Percentiles rank a stretch among this genome's conserved stretches.
These are phyloP conservation scores for Corythoichthys intestinalis DNA, from an alignment of 2,113 vertebrate genomes.

Conservation along the genomic window DNA sequence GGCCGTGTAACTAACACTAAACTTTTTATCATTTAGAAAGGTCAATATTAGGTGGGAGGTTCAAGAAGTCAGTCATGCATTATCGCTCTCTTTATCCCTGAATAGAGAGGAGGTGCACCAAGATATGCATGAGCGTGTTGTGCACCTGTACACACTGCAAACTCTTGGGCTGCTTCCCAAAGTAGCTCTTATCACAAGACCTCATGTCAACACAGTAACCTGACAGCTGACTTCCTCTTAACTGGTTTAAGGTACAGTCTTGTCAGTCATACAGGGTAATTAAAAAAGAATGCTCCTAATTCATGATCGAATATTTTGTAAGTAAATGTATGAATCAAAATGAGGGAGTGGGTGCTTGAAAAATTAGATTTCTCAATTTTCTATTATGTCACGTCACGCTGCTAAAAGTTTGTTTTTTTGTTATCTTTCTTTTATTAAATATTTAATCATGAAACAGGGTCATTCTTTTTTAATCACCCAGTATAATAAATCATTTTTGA, in stretches of 20 bases:
- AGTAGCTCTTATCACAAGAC: constrained; percentile 48
- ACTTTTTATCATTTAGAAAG: constrained; percentile 2
- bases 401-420: too few species aligned
- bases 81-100: constrained; percentile 40
- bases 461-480: too few species aligned
- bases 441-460: too few species aligned
- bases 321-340: too few species aligned
- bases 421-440: too few species aligned
- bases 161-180: constrained; percentile 37
- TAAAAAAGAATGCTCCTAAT: too few species aligned
- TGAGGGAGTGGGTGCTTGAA: too few species aligned
- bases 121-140: constrained; percentile 47
- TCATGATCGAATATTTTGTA: too few species aligned
- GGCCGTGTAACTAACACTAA: too few species aligned
- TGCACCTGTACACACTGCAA: constrained; percentile 45
- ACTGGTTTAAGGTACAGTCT: constrained; percentile 47
- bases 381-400: too few species aligned
- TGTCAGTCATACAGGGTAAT: constrained; percentile 15
- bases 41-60: constrained; percentile 34
- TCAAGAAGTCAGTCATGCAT: constrained; percentile 48
- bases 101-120: constrained; percentile 38
- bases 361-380: too few species aligned
- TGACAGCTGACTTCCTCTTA: constrained; percentile 58
- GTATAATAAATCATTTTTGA: too few species aligned
- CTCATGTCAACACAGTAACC: constrained; percentile 24